Evolutionary conservation across 2,888 invertebrate genomes (phyloP).

Genomic region (Brachypterus glaber): DNA sequence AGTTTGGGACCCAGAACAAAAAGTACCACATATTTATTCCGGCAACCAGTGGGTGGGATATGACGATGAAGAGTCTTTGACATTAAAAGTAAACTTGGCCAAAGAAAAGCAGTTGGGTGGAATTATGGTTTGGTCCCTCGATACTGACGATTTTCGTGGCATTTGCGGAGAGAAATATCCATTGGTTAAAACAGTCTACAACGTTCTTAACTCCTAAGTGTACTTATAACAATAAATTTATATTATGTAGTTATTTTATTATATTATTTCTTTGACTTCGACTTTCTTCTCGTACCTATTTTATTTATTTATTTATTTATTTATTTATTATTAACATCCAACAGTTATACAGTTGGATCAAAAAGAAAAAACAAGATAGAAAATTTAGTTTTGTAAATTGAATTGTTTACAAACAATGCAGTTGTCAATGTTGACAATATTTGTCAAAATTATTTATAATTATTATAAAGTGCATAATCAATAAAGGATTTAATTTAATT

Average conservation of each 20-base stretch:
- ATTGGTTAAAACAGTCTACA: constrained; percentile 12
- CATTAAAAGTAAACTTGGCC: constrained; percentile 38
- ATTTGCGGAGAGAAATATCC: constrained; percentile 42
- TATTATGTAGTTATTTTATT: constrained; percentile 1
- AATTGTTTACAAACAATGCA: too few relatives aligned
- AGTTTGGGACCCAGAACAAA: constrained; percentile 31
- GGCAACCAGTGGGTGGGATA: constrained; percentile 58
- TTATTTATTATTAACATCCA: too few relatives aligned
- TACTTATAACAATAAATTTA: background rate
- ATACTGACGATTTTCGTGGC: constrained; percentile 64
- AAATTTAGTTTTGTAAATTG: too few relatives aligned
- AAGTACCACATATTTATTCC: constrained; percentile 50
- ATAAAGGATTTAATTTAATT: too few relatives aligned
- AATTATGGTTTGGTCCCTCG: constrained; percentile 67
- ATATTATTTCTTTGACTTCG: too few relatives aligned
- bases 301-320: too few relatives aligned
- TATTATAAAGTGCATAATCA: too few relatives aligned
- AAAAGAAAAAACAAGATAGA: too few relatives aligned
- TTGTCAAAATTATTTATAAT: too few relatives aligned
- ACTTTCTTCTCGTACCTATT: background rate
- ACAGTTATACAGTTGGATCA: too few relatives aligned
- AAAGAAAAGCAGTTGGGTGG: constrained; percentile 41
- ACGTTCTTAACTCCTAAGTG: background rate
- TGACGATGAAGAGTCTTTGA: constrained; percentile 49
- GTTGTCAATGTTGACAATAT: too few relatives aligned